Percentiles rank a stretch among this genome's conserved stretches.
Conservation (phyloP, 1,140 invertebrate genomes). For the Leptinotarsa undecemlineata region DNA sequence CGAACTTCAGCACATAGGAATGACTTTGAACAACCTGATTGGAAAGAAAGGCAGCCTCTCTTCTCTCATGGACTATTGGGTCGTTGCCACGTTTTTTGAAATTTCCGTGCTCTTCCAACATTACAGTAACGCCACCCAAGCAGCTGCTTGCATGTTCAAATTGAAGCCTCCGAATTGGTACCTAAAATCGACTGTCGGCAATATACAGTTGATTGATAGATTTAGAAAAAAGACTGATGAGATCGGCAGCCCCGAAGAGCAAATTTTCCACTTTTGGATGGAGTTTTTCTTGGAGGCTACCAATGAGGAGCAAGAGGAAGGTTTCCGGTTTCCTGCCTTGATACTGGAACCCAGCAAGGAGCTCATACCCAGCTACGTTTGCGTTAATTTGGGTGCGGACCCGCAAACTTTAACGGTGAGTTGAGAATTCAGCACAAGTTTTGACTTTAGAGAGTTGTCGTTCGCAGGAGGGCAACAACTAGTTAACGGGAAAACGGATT, state of each 20-base stretch:
- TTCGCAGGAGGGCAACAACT: no score
- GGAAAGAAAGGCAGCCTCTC: constrained; percentile 95
- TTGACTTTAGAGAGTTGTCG: no score
- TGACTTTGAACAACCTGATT: constrained; percentile 96
- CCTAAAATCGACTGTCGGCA: constrained; percentile 96
- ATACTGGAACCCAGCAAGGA: constrained; percentile 93
- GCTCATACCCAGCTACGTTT: constrained; percentile 93
- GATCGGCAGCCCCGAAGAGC: constrained; percentile 74
- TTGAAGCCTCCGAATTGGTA: constrained; percentile 99
- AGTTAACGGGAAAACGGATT: background rate
- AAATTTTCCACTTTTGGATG: constrained; percentile 96
- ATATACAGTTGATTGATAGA: constrained; percentile 75
- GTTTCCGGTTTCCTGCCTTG: constrained; percentile 86
- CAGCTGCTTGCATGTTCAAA: constrained; percentile 98
- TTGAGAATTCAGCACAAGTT: no score
- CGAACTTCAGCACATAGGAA: constrained; percentile 88
- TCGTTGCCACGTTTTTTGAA: constrained; percentile 99
- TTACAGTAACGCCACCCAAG: constrained; percentile 95
- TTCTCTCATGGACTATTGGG: constrained; percentile 97
- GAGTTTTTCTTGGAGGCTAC: constrained; percentile 97
- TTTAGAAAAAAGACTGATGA: constrained; percentile 11
- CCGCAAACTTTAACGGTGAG: constrained; percentile 78
- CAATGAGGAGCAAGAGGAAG: constrained; percentile 69
- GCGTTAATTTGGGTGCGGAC: constrained; percentile 90
- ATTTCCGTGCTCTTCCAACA: constrained; percentile 97